A percentile compares a stretch with the other conserved stretches of the same genome.
Conservation (phyloP, 2,888 invertebrate genomes). For the Parochlus steinenii region DNA sequence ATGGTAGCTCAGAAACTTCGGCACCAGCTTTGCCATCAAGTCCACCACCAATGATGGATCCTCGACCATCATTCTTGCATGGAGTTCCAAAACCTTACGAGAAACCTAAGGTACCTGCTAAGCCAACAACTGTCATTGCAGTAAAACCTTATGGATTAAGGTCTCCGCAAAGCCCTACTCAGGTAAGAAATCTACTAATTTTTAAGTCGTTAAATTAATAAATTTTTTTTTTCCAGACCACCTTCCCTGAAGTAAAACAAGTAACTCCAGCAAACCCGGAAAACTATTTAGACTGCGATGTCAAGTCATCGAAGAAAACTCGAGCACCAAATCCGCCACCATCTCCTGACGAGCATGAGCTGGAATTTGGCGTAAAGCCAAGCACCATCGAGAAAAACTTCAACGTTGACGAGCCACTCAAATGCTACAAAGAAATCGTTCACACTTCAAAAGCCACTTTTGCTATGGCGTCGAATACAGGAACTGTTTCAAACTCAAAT, state of each 20-base stretch:
- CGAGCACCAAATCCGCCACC: slow-evolving; percentile 62
- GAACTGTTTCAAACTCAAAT: no score
- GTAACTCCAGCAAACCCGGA: slow-evolving; percentile 16
- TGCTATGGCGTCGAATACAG: slow-evolving; percentile 5
- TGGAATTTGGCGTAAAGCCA: no score
- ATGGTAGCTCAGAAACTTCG: slow-evolving; percentile 48
- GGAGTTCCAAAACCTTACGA: slow-evolving; percentile 24
- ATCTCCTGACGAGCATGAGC: slow-evolving; percentile 24
- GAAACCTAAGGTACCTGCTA: slow-evolving; percentile 53
- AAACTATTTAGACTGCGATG: slow-evolving; percentile 35
- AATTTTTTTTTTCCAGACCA: no score
- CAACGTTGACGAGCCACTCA: slow-evolving; percentile 6
- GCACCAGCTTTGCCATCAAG: slow-evolving; percentile 52
- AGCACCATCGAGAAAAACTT: slow-evolving; percentile 4
- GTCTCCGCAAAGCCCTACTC: slow-evolving; percentile 15
- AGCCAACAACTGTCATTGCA: slow-evolving; percentile 41
- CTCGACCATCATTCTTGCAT: slow-evolving; percentile 56
- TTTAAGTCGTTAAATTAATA: slow-evolving; percentile 21
- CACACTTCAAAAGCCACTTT: slow-evolving; percentile 6
- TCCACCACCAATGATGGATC: slow-evolving; percentile 41
- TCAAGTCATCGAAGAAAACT: slow-evolving; percentile 43
- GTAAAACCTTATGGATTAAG: slow-evolving; percentile 39
- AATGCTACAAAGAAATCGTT: slow-evolving; percentile 7
- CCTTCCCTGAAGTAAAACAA: neutral
- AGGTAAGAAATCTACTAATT: slow-evolving; percentile 18